phyloP scores from a whole-genome alignment of 2,888 invertebrate species.

The Eilema depressum region DNA sequence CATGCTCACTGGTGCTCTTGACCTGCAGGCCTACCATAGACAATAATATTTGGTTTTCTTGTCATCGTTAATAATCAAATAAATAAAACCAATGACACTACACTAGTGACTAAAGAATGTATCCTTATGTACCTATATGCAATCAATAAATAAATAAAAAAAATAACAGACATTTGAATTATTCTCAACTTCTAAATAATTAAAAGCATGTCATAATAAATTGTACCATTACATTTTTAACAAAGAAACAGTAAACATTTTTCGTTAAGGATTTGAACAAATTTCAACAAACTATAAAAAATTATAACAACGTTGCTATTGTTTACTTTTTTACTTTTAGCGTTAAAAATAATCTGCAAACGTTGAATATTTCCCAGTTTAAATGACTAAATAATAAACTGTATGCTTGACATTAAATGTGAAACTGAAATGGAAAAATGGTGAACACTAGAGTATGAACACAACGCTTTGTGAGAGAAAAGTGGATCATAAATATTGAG shows the following conservation, averaged over 20 bases:
- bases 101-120: too few relatives aligned
- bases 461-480: constrained; percentile 51
- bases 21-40: too few relatives aligned
- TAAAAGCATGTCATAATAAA: neutral
- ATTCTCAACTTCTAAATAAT: neutral
- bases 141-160: too few relatives aligned
- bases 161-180: too few relatives aligned
- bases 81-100: too few relatives aligned
- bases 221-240: neutral
- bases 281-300: neutral
- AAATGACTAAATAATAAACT: constrained; percentile 10
- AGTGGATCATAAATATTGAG: constrained; percentile 65
- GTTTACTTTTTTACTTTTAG: neutral
- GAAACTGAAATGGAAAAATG: constrained; percentile 47
- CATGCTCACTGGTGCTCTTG: too few relatives aligned
- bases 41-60: too few relatives aligned
- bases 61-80: too few relatives aligned
- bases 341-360: neutral
- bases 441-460: constrained; percentile 53
- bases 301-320: neutral
- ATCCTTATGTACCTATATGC: too few relatives aligned
- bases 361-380: constrained; percentile 30
- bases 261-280: neutral
- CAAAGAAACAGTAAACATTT: too few relatives aligned
- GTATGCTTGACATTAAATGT: constrained; percentile 30